phyloP scores from a whole-genome alignment of 1,140 invertebrate genomes.

The Doryteuthis pealeii region DNA sequence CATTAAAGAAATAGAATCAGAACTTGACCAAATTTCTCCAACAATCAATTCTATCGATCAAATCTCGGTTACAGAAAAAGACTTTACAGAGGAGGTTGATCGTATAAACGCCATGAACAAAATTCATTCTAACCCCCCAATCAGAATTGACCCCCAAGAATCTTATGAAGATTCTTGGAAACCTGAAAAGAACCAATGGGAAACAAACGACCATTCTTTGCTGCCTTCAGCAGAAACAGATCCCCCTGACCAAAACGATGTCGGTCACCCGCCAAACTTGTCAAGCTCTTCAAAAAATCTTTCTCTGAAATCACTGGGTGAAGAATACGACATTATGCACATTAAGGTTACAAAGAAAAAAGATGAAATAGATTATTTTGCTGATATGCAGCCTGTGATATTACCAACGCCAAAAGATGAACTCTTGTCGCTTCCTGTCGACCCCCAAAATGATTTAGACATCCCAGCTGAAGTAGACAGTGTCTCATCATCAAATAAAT shows the following conservation, averaged over 20 bases:
- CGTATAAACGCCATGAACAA: background rate
- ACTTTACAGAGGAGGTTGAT: background rate
- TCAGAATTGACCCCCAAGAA: too few relatives aligned
- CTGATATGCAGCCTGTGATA: slow-evolving; percentile 12
- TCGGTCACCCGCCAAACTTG: background rate
- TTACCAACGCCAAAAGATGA: background rate
- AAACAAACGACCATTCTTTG: too few relatives aligned
- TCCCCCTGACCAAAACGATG: too few relatives aligned
- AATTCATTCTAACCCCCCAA: background rate
- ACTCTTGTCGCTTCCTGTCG: background rate
- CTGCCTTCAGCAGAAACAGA: too few relatives aligned
- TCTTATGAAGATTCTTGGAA: too few relatives aligned
- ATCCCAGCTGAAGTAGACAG: background rate
- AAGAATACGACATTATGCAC: slow-evolving; percentile 17
- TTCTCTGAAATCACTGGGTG: slow-evolving; percentile 1
- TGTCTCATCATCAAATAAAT: background rate
- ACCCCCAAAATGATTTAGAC: background rate
- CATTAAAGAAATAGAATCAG: slow-evolving; percentile 27
- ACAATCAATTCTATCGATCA: background rate
- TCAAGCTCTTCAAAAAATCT: background rate
- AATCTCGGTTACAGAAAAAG: background rate
- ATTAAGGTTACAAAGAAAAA: slow-evolving; percentile 14
- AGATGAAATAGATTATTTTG: slow-evolving; percentile 11
- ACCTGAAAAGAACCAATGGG: too few relatives aligned
- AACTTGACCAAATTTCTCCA: slow-evolving; percentile 18